These are phyloP conservation scores for Sebastes nivosus DNA, from an alignment of 2,797 vertebrate species.

Conservation along the genomic window DNA sequence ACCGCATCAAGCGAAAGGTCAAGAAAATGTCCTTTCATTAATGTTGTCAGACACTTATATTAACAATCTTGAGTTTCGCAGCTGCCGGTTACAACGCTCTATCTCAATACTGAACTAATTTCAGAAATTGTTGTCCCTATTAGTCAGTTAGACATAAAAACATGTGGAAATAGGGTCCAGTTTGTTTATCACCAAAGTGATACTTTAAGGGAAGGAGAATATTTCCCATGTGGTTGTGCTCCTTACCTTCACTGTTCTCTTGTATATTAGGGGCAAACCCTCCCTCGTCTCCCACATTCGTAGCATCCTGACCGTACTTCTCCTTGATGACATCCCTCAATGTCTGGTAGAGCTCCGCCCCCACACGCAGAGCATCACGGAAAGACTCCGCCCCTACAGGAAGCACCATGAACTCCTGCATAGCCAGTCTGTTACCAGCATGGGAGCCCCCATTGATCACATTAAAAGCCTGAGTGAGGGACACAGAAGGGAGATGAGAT, in stretches of 20 bases:
- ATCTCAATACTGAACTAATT: too few species aligned
- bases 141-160: too few species aligned
- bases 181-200: too few species aligned
- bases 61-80: too few species aligned
- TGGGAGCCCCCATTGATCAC: conserved; percentile 95
- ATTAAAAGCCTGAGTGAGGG: conserved; percentile 87
- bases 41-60: too few species aligned
- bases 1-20: too few species aligned
- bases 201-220: too few species aligned
- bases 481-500: neutral
- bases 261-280: conserved; percentile 95
- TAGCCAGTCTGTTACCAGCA: conserved; percentile 92
- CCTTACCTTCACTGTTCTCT: conserved; percentile 92
- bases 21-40: too few species aligned
- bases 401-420: conserved; percentile 96
- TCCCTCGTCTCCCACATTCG: conserved; percentile 93
- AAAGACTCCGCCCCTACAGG: conserved; percentile 93
- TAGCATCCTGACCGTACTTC: conserved; percentile 94
- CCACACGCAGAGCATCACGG: conserved; percentile 90
- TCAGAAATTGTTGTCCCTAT: too few species aligned
- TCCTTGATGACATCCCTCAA: conserved; percentile 92
- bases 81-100: too few species aligned
- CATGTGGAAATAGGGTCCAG: too few species aligned
- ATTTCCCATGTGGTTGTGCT: conserved; percentile 7
- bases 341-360: conserved; percentile 93